Base-by-base conservation (phyloP, 1,140 invertebrate genomes). In the Formica selysi region DNA sequence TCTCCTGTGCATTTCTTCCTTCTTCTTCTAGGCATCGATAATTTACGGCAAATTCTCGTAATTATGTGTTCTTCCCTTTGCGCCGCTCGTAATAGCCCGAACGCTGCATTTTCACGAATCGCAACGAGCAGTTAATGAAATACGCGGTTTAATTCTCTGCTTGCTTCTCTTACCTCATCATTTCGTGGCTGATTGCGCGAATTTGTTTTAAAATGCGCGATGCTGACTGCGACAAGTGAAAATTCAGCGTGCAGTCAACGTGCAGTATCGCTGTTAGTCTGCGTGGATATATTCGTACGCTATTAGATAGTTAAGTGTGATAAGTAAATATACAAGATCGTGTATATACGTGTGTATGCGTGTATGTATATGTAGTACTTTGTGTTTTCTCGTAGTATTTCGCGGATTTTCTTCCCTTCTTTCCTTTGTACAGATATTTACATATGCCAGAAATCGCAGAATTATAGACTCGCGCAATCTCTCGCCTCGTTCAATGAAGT, bases 321-420 rank as follows among this genome's bases (percentile, higher is more conserved):
- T 94, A 94, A 93, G 90, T 93, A 93, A 93, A 93, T 94, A 94
- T 94, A 94, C 94, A 94, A 93, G 91, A 90, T 91, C 86, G 91
- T 92, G 85, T 87, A 70, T 59, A 80, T 87, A 80, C 87, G 79
- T 68, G 29, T 70, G 36, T 19, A 36, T 68, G 89, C 91, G 73
- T 89, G 70, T 38, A 64, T 76, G 57, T 90, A 79, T 90, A 83
- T 80, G 89, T 90, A 90, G 89, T 91, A 92, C 88, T 92, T 85
- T 86, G 86, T 90, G 48, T 51, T 19, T 19, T 80, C 89, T 85
- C 76, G 89, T 91, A 86, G 2, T 51, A 51, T 51, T 87, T 78
- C 54, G 48, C 88, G 70, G 76, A 73, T 59, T 89, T 73, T 87
- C 62, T 85, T 85, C 61, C 76, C 57, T 76, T 85, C 51, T 76